Evolutionary conservation across 2,888 invertebrate genomes (phyloP).

Genomic region (Bellardia pandia): DNA sequence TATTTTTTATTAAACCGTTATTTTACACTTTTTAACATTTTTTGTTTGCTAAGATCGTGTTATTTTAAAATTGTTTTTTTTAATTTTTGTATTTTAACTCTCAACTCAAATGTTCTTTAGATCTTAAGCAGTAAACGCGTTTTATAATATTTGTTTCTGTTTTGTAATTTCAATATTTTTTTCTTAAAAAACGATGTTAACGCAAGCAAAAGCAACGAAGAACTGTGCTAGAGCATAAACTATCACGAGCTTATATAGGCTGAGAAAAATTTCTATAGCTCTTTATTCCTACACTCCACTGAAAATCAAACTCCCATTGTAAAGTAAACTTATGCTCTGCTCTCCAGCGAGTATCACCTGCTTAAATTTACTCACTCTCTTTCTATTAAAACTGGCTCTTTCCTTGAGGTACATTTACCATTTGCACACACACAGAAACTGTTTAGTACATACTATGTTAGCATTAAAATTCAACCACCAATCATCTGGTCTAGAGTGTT

Average conservation of each 20-base stretch:
- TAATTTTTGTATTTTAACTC: slow-evolving; percentile 1
- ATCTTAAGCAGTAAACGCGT: slow-evolving; percentile 53
- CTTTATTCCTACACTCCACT: slow-evolving; percentile 55
- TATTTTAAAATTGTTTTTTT: not conserved
- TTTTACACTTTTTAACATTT: slow-evolving; percentile 50
- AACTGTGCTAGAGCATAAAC: slow-evolving; percentile 78
- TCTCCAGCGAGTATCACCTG: slow-evolving; percentile 67
- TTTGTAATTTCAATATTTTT: not conserved
- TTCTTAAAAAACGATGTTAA: slow-evolving; percentile 71
- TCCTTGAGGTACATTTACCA: slow-evolving; percentile 19
- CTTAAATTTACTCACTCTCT: slow-evolving; percentile 39
- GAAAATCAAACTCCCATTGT: slow-evolving; percentile 33
- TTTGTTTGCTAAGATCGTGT: slow-evolving; percentile 34
- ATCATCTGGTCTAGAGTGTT: slow-evolving; percentile 66
- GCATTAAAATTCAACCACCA: slow-evolving; percentile 72
- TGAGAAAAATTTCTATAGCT: slow-evolving; percentile 62
- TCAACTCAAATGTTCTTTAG: slow-evolving; percentile 45
- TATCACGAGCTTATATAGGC: slow-evolving; percentile 78
- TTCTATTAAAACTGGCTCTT: slow-evolving; percentile 18
- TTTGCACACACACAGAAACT: not conserved
- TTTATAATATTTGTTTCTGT: slow-evolving; percentile 23
- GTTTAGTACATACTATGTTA: slow-evolving; percentile 18
- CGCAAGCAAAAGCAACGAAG: slow-evolving; percentile 79
- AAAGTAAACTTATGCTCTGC: slow-evolving; percentile 31
- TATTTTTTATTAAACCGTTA: slow-evolving; percentile 16